Conservation (phyloP, 1,140 invertebrate species). For the Drosophila nigrodunni region DNA sequence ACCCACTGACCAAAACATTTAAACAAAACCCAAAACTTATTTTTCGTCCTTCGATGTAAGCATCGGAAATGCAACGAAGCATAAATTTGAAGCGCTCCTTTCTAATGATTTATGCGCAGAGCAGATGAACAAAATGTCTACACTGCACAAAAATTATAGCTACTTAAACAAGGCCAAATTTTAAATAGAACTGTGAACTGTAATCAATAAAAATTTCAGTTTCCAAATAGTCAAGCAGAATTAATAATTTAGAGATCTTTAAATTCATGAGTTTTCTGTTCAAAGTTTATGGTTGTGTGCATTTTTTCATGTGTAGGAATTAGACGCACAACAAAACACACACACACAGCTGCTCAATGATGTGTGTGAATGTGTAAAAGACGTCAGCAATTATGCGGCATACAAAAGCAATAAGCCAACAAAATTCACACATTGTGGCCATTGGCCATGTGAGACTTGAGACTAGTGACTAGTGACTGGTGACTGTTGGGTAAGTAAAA, state of each 20-base stretch:
- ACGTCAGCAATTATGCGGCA: constrained; percentile 81
- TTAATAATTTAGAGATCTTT: no score
- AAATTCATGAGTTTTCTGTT: no score
- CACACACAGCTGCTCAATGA: constrained; percentile 52
- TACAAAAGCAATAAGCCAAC: constrained; percentile 81
- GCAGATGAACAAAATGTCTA: constrained; percentile 67
- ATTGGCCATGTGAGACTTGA: constrained; percentile 17
- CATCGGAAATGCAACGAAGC: constrained; percentile 72
- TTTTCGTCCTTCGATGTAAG: constrained; percentile 11
- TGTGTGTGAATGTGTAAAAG: constrained; percentile 64
- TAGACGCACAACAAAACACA: neutral
- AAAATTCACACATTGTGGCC: constrained; percentile 80
- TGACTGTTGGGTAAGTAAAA: constrained; percentile 19
- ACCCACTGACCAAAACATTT: constrained; percentile 59
- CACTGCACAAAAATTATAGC: no score
- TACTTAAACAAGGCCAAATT: no score
- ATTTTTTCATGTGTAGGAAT: constrained; percentile 5
- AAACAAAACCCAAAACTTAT: constrained; percentile 6
- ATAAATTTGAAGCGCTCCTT: constrained; percentile 63
- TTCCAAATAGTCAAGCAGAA: no score
- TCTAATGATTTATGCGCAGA: constrained; percentile 70
- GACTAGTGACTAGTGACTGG: constrained; percentile 15
- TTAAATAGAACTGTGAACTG: no score
- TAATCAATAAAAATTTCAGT: no score
- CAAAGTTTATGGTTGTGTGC: no score